A percentile compares a stretch with the other conserved stretches of the same genome.
phyloP scores from a whole-genome alignment of 2,888 invertebrate species.

The Macrosiphum euphorbiae region DNA sequence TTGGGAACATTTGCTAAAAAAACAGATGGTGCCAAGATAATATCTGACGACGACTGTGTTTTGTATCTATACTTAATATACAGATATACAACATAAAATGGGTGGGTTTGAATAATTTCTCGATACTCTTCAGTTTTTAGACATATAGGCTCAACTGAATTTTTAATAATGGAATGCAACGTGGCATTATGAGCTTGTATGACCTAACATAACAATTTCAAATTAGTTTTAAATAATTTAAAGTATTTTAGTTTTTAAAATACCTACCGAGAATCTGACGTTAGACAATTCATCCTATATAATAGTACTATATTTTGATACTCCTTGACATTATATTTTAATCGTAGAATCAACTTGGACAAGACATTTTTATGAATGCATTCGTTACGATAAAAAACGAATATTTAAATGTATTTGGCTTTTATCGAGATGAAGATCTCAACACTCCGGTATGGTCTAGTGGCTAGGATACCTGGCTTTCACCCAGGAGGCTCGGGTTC shows the following conservation, averaged over 20 bases:
- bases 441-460: slow-evolving; percentile 71
- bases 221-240: background rate
- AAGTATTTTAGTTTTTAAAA: background rate
- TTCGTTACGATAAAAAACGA: too few relatives aligned
- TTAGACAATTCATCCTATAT: background rate
- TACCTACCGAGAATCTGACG: background rate
- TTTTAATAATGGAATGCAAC: background rate
- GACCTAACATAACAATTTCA: background rate
- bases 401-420: background rate
- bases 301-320: background rate
- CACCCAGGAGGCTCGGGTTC: slow-evolving; percentile 81
- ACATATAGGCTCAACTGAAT: background rate
- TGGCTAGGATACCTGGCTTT: slow-evolving; percentile 77
- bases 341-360: background rate
- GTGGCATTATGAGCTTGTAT: background rate
- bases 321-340: background rate
- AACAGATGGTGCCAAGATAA: background rate
- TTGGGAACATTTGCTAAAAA: background rate
- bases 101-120: background rate
- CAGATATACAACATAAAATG: background rate
- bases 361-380: background rate
- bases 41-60: background rate
- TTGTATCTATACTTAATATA: background rate
- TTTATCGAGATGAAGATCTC: background rate
- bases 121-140: background rate